phyloP scores from a whole-genome alignment of 2,113 vertebrate genomes.

The Tragelaphus scriptus region DNA sequence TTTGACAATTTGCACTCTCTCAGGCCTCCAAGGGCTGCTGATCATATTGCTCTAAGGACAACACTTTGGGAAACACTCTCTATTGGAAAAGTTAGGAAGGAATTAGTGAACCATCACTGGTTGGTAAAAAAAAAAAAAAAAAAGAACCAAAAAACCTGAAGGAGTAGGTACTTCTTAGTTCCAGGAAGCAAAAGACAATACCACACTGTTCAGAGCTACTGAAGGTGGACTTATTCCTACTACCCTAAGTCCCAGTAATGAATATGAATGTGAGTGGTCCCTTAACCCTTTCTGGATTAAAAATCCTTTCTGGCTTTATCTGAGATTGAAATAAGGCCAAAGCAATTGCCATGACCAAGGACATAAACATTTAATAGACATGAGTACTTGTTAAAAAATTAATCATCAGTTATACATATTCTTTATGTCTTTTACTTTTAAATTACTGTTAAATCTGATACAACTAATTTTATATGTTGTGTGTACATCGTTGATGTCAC shows the following conservation, averaged over 20 bases:
- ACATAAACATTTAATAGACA: neutral
- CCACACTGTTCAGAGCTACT: neutral
- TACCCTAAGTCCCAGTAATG: neutral
- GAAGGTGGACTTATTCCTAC: neutral
- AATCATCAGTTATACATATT: neutral
- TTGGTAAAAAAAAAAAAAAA: neutral
- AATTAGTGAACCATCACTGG: neutral
- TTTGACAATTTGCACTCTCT: neutral
- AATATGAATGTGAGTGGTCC: neutral
- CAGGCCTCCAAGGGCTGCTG: neutral
- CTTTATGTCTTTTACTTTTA: neutral
- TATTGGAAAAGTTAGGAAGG: neutral
- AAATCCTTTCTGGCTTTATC: neutral
- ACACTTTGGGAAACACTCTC: neutral
- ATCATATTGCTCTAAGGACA: neutral
- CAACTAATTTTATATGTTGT: neutral
- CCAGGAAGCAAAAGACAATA: neutral
- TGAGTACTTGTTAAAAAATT: neutral
- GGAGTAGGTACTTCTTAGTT: neutral
- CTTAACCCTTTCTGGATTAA: neutral
- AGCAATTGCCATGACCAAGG: neutral
- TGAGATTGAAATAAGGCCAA: neutral
- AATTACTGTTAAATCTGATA: neutral
- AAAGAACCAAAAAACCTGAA: neutral
- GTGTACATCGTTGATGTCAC: neutral